These are phyloP conservation scores for Stegophylla sp. DNA, from an alignment of 2,888 invertebrate genomes.

Conservation along the genomic window DNA sequence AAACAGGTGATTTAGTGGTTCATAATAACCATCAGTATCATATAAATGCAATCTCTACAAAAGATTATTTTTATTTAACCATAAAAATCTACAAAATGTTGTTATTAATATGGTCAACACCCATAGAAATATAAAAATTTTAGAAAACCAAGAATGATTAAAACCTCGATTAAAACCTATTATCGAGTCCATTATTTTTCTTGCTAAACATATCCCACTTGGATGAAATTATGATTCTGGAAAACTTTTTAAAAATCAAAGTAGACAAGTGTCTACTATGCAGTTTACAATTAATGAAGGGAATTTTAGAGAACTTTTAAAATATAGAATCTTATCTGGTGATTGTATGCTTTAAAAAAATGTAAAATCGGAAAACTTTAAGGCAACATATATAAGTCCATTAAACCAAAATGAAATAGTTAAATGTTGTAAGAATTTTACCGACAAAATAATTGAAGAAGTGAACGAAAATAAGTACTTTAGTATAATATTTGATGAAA, in stretches of 20 bases:
- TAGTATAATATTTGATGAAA: too few species aligned
- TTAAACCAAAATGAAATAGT: conserved; percentile 63
- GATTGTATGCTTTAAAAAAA: conserved; percentile 1
- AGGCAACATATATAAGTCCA: conserved; percentile 62
- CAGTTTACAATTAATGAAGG: too few species aligned
- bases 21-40: conserved; percentile 1
- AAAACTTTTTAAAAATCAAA: too few species aligned
- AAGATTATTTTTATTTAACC: neutral
- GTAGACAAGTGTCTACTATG: too few species aligned
- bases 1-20: neutral
- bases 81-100: conserved; percentile 21
- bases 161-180: conserved; percentile 24
- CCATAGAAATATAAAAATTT: neutral
- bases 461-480: conserved; percentile 61
- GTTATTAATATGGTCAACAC: neutral
- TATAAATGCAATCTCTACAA: neutral
- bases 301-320: conserved; percentile 25
- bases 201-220: too few species aligned
- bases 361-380: conserved; percentile 37
- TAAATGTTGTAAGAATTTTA: conserved; percentile 60
- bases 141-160: neutral
- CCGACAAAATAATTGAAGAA: conserved; percentile 61
- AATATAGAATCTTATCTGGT: conserved; percentile 1
- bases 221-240: too few species aligned
- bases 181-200: neutral